Base-by-base conservation (phyloP, 2,888 invertebrate species). In the Conus canariensis region DNA sequence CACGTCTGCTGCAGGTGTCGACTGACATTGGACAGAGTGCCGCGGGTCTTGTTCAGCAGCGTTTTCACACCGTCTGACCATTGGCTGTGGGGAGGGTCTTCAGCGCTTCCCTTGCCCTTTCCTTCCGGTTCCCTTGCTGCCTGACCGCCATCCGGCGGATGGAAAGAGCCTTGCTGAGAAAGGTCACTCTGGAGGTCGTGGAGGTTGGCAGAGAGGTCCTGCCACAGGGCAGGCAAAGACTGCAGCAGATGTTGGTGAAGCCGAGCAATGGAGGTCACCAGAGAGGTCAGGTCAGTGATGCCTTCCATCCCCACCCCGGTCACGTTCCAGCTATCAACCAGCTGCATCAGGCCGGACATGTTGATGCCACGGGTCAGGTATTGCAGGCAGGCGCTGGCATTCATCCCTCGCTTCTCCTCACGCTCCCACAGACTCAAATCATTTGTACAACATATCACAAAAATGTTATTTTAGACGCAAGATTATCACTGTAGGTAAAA, bases 221-320 rank as follows among this genome's bases (percentile, higher is more conserved):
- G 85, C 91, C 92, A 91, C 7, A 92, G 87, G 19, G 83, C 86
- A 19, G 91, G 90, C 30, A 92, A 67, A 7, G 92, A 90, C 58
- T 90, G 85, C 14, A 92, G 12, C 56, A 92, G 91, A 74, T 90
- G 82, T 64, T 90, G 90, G 58, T 92, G 90, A 22, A 92, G 85
- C 45, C 90, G 88, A 8, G 90, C 67, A 30, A 92, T 86, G 64
- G 91, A 90, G 59, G 92, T 90, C 64, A 92, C 45, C n/a, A 92
- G 89, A 30, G 88, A 77, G 25, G 90, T 91, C 58, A 91, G 86
- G 85, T 92, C 91, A 3, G 88, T 88, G 85, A 92, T 90, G 56
- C 91, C 91, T 77, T 92, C 91, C 25, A 74, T 25, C 6, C 74
- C 70, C 12, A 58, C 16, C 56, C 89, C 89, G 0, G 89, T 74